Base-by-base conservation (phyloP, 1,140 invertebrate genomes). In the Drosophila bocki region DNA sequence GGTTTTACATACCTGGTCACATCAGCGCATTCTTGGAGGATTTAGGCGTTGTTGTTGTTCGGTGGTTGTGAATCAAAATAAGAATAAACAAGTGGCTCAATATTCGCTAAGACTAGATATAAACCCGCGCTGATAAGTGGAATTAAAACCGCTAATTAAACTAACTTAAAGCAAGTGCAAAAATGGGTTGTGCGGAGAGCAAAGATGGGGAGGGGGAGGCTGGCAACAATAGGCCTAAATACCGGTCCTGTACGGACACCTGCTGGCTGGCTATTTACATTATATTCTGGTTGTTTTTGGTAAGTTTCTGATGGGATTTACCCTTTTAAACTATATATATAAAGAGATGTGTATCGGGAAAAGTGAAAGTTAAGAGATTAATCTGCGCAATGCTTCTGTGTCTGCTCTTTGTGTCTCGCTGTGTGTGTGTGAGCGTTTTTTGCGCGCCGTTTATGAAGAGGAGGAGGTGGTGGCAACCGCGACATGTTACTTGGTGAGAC, bases 201-300 rank as follows among this genome's bases (percentile, higher is more conserved):
- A 91, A 88, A 48, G 91, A 91, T 29, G 72, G 75, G 32, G 91
- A 92, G 6, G 84, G 83, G 17, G 76, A 80, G 26, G 26, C 77
- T 26, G 67, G 77, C 71, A 91, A 72, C 35, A 81, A 84, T 74
- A 78, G 86, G 35, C 91, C 90, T 5, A 92, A 91, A 60, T 92
- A 92, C 58, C 93, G 96, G 81, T 94, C 95, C 59, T 97, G 97
- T 93, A 99, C 98, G 4, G 98, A 99, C 94, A 95, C 98, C 15
- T 94, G 97, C 67, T 98, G 96, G 95, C 94, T 98, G 22, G 94
- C 96, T 78, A 93, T 98, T 75, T 98, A 97, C 91, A 94, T 98
- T 62, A 87, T 96, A 48, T 98, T 98, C 94, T 97, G 97, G 96
- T 95, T 96, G 91, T 94, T 98, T 72, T 96, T 99, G 97, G 97